Evolutionary conservation across 2,113 vertebrate genomes (phyloP).

Genomic region (Salminus brasiliensis): DNA sequence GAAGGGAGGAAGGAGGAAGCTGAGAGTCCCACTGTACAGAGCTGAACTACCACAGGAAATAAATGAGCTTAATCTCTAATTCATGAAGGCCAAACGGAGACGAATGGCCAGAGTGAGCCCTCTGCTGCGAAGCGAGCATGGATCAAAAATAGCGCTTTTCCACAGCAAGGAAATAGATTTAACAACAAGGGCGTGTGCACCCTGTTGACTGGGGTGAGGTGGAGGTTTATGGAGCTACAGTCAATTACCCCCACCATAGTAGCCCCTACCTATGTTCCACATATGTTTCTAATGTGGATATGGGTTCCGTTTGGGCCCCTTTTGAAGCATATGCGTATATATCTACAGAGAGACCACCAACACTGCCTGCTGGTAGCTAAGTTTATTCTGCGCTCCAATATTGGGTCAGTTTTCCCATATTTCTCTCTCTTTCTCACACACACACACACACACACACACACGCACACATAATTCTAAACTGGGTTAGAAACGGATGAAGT

Average conservation of each 20-base stretch:
- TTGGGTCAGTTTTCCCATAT: background rate
- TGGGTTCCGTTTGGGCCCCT: slow-evolving; percentile 6
- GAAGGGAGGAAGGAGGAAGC: slow-evolving; percentile 27
- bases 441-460: no score
- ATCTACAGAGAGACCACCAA: background rate
- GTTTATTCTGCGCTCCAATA: background rate
- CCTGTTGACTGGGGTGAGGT: slow-evolving; percentile 26
- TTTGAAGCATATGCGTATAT: background rate
- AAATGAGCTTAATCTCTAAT: slow-evolving; percentile 64
- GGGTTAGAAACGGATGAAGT: background rate
- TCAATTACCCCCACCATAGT: slow-evolving; percentile 37
- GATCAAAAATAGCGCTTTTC: slow-evolving; percentile 49
- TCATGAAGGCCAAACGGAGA: slow-evolving; percentile 57
- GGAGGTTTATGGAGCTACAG: slow-evolving; percentile 37
- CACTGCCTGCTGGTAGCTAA: background rate
- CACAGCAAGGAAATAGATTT: slow-evolving; percentile 31
- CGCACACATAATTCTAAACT: background rate
- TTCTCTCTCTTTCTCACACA: no score
- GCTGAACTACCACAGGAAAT: slow-evolving; percentile 52
- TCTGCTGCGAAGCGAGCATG: slow-evolving; percentile 8
- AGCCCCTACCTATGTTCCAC: slow-evolving; percentile 8
- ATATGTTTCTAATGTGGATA: slow-evolving; percentile 38
- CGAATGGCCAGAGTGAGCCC: slow-evolving; percentile 16
- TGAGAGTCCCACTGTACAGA: slow-evolving; percentile 42
- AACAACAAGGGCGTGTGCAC: slow-evolving; percentile 32